phyloP scores from a whole-genome alignment of 2,113 vertebrate genomes.

The Psittacula cyanocephala region DNA sequence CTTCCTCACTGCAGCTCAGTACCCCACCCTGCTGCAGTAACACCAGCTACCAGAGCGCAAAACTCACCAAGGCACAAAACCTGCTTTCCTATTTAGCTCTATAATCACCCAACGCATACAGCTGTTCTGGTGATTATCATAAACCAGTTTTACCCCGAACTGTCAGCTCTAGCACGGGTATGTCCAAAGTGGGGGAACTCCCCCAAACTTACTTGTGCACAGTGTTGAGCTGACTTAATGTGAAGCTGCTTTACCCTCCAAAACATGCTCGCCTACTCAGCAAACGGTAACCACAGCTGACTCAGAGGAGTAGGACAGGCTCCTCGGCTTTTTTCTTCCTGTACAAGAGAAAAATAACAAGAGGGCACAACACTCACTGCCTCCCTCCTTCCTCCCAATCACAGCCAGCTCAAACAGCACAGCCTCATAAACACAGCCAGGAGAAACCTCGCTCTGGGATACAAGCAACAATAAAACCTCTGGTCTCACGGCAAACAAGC shows the following conservation, averaged over 20 bases:
- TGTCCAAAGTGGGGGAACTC: background rate
- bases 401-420: slow-evolving; percentile 20
- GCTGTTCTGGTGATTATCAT: background rate
- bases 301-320: slow-evolving; percentile 56
- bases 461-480: slow-evolving; percentile 7
- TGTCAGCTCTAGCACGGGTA: background rate
- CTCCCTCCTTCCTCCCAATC: slow-evolving; percentile 34
- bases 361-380: slow-evolving; percentile 36
- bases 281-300: slow-evolving; percentile 50
- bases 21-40: background rate
- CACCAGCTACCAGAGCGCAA: background rate
- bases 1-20: background rate
- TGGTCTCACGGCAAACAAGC: slow-evolving; percentile 15
- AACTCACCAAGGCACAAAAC: background rate
- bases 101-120: background rate
- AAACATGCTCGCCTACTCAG: slow-evolving; percentile 51
- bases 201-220: background rate
- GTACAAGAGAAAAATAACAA: slow-evolving; percentile 57
- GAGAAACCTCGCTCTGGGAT: background rate
- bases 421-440: background rate
- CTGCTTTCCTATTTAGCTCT: background rate
- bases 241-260: slow-evolving; percentile 42
- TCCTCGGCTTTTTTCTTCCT: slow-evolving; percentile 48
- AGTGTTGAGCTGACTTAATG: slow-evolving; percentile 20
- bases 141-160: slow-evolving; percentile 1